Evolutionary conservation across 2,888 invertebrate genomes (phyloP), one percentile per base, ranked within the genome.

Genomic region (Drosophila macrothrix): DNA sequence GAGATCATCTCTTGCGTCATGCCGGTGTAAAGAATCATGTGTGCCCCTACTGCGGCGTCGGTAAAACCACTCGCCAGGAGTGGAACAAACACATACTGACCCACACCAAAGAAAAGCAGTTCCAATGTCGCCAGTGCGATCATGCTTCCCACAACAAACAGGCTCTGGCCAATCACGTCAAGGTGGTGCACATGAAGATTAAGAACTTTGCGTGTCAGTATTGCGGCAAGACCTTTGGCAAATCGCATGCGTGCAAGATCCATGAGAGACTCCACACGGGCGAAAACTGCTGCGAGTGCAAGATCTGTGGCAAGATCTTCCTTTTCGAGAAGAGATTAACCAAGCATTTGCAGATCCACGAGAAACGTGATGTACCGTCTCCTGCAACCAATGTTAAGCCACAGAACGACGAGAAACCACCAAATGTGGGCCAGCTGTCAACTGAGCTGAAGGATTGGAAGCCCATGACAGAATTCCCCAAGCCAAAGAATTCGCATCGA

Each of bases 21-120:
- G 92, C 92, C 0, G 93, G 93, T 4, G 92, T 93, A 22, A 92
- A 92, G 61, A 93, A 93, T 37, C 92, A 92, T 49, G 91, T 93
- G 0, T 93, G 93, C 25, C 92, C 92, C 0, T 92, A 92, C 56
- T 93, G 93, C 46, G 93, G 92, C 0, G 91, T 92, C 12, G 92
- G 91, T 4, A 93, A 92, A 61, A 92, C 93, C 1, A 93, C 92
- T 1, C 82, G 92, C 0, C 92, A 92, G 64, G 92, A 92, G 63
- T 83, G 92, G 83, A 92, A 92, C 41, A 92, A 91, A 16, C 93
- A 93, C 59, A 89, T 93, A 10, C 78, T 91, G 28, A 92, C 92
- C 1, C 92, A 92, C 71, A 93, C 92, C 12, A 89, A 88, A 64
- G 93, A 92, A 35, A 92, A 92, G 52, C 91, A 88, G 54, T 93